Evolutionary conservation across 1,140 invertebrate genomes (phyloP).

Genomic region (Solenopsis invicta): DNA sequence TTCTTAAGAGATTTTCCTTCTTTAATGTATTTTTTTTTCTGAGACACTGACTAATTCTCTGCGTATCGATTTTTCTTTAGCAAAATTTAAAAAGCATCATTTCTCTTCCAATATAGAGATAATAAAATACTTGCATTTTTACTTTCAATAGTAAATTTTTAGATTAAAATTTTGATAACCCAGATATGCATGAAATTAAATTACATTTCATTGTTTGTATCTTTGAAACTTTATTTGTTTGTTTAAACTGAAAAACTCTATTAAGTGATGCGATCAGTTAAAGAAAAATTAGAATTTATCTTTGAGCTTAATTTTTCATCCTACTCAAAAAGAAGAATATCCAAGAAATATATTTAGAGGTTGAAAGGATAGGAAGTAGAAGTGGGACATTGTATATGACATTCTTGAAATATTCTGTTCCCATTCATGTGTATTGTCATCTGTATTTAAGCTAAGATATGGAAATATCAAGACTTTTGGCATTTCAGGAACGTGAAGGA

Average conservation of each 20-base stretch:
- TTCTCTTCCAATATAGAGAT: background rate
- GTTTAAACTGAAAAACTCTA: background rate
- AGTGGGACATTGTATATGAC: constrained; percentile 4
- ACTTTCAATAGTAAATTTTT: background rate
- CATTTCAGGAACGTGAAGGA: background rate
- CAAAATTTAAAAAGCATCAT: background rate
- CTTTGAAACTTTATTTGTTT: background rate
- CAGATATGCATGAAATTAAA: background rate
- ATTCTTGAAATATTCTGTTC: constrained; percentile 21
- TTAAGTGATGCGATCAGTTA: background rate
- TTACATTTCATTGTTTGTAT: background rate
- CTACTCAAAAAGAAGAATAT: no score
- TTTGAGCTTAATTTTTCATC: background rate
- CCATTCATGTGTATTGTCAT: constrained; percentile 8
- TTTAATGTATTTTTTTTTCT: background rate
- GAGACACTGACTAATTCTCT: background rate
- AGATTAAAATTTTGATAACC: constrained; percentile 9
- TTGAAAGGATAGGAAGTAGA: constrained; percentile 20
- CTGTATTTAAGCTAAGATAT: constrained; percentile 15
- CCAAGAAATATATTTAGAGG: background rate
- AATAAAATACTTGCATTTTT: background rate
- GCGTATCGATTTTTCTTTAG: background rate
- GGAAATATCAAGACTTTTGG: background rate
- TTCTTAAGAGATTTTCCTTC: background rate
- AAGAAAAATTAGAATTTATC: background rate